These are phyloP conservation scores for Limnephilus rhombicus DNA, from an alignment of 2,888 invertebrate species.

Conservation along the genomic window DNA sequence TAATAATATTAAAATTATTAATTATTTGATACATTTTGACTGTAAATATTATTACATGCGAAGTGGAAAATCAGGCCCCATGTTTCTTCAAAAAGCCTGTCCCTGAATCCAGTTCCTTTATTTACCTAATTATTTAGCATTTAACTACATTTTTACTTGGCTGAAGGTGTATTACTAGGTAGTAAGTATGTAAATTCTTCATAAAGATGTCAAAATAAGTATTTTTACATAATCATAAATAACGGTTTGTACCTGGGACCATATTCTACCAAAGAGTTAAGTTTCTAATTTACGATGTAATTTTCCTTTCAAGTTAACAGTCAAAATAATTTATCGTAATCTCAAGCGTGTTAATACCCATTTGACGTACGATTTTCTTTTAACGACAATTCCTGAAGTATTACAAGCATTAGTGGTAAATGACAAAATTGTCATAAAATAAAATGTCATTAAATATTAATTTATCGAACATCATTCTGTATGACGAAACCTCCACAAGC, in stretches of 20 bases:
- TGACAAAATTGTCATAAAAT: background rate
- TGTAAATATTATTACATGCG: too few species aligned
- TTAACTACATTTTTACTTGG: background rate
- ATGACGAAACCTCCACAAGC: background rate
- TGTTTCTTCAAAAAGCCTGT: too few species aligned
- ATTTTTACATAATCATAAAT: background rate
- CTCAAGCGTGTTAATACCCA: background rate
- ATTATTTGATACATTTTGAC: too few species aligned
- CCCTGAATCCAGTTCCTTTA: too few species aligned
- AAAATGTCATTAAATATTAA: background rate
- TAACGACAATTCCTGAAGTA: background rate
- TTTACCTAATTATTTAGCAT: too few species aligned
- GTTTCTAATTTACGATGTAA: background rate
- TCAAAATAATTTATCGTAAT: slow-evolving; percentile 19
- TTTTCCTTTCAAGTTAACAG: background rate
- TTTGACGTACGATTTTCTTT: background rate
- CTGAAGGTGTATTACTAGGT: background rate
- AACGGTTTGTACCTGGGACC: background rate
- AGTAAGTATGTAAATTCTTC: background rate
- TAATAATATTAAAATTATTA: too few species aligned
- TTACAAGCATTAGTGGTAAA: background rate
- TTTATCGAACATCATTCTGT: background rate
- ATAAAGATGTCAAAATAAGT: background rate
- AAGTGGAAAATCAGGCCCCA: too few species aligned
- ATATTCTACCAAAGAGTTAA: background rate